phyloP scores from a whole-genome alignment of 2,888 invertebrate genomes.

The Morinoia aosen region DNA sequence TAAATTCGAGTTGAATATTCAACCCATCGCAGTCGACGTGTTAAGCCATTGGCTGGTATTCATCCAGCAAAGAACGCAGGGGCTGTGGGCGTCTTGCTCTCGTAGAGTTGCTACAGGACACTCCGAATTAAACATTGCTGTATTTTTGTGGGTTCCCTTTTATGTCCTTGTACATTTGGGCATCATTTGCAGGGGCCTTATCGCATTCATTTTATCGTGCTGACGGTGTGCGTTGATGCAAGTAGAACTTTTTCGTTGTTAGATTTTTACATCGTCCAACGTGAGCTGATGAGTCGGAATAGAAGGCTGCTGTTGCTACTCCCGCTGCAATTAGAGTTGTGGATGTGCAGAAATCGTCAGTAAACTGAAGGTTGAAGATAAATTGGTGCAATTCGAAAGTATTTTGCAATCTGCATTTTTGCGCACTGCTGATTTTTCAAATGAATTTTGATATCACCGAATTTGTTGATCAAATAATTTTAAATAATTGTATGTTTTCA shows the following conservation, averaged over 20 bases:
- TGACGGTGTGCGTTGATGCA: too few species aligned
- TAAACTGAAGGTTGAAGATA: not conserved
- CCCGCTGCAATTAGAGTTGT: not conserved
- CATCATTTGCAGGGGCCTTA: too few species aligned
- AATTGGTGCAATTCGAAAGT: not conserved
- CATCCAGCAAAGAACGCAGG: not conserved
- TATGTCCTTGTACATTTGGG: too few species aligned
- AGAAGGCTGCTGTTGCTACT: not conserved
- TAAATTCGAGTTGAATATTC: too few species aligned
- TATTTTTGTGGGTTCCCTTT: too few species aligned
- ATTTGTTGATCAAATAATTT: not conserved
- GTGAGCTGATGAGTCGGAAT: not conserved
- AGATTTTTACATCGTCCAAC: not conserved
- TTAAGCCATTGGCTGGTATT: not conserved
- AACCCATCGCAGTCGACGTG: not conserved
- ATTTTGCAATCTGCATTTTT: not conserved
- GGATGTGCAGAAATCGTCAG: too few species aligned
- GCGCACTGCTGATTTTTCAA: not conserved
- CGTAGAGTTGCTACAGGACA: too few species aligned
- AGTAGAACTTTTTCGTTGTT: too few species aligned
- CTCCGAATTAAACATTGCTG: too few species aligned
- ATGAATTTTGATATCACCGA: too few species aligned
- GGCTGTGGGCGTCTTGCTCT: not conserved
- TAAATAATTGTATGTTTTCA: not conserved
- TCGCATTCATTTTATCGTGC: too few species aligned